Evolutionary conservation across 2,797 vertebrate species (phyloP), one percentile per base, ranked within the genome.

Genomic region (Scyliorhinus canicula): DNA sequence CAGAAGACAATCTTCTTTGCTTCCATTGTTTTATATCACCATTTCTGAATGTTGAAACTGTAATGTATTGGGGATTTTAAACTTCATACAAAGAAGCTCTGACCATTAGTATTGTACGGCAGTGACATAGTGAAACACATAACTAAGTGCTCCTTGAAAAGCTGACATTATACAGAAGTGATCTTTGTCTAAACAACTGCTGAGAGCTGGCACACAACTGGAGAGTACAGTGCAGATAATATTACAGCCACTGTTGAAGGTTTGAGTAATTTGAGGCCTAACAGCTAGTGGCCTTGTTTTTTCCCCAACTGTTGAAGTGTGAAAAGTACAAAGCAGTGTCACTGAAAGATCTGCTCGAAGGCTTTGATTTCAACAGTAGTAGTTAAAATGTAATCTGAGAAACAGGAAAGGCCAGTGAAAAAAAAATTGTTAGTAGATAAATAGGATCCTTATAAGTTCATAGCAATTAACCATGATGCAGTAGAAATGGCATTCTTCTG

Each of bases 131-230:
- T 69, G 44, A 50, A 52, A 93, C 44, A 93, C 35, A 67, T 31
- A 50, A 14, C 26, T 28, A 50, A 69, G 65, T 55, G 50, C 47
- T 71, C 11, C 67, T 94, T n/a, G 28, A 74, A 69, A 67, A 94
- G 28, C 50, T 71, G 93, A 71, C 47, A 52, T 52, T 44, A n/a
- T n/a, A 35, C 93, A 94, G 90, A 52, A 94, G 93, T 5, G 44
- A 74, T 71, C 44, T 74, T 94, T 94, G 67, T 94, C 93, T 69
- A 94, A 94, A 94, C 67, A 94, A 94, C 93, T 71, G 47, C 93
- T 71, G 93, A 74, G 65, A 94, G 93, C 47, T 74, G 93, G 26
- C 31, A 55, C 50, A 94, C 31, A 94, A 69, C 93, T 94, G 67
- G 93, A 94, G 67, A 94, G 50, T 35, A 24, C 93, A 71, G 67